Evolutionary conservation across 1,140 invertebrate genomes (phyloP).

Genomic region (Solenopsis fugax): DNA sequence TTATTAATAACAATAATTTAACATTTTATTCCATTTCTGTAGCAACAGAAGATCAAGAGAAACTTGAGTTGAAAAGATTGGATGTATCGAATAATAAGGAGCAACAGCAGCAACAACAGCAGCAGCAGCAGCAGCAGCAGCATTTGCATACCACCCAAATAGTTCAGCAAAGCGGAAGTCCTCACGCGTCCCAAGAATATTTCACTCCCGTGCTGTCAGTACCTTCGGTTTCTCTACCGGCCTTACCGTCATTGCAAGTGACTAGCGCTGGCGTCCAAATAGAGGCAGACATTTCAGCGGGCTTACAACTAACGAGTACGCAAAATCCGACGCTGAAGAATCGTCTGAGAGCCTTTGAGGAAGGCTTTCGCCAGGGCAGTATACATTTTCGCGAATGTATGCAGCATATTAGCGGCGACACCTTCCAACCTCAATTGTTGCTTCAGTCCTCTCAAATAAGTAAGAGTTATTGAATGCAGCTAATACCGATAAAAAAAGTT

Average conservation of each 20-base stretch:
- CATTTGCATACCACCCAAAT: slow-evolving; percentile 78
- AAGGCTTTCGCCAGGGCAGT: slow-evolving; percentile 80
- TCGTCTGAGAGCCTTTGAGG: slow-evolving; percentile 76
- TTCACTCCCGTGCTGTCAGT: slow-evolving; percentile 86
- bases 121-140: slow-evolving; percentile 74
- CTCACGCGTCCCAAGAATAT: slow-evolving; percentile 84
- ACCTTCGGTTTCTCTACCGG: slow-evolving; percentile 80
- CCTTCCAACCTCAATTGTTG: slow-evolving; percentile 80
- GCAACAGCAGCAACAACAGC: slow-evolving; percentile 78
- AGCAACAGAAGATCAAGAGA: slow-evolving; percentile 82
- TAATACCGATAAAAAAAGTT: background rate
- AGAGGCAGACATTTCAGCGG: slow-evolving; percentile 79
- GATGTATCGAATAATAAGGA: slow-evolving; percentile 81
- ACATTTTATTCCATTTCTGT: slow-evolving; percentile 26
- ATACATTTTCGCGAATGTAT: slow-evolving; percentile 56
- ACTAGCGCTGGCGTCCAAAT: slow-evolving; percentile 82
- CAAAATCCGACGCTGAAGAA: slow-evolving; percentile 77
- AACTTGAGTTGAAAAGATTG: slow-evolving; percentile 83
- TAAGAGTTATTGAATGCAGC: slow-evolving; percentile 68
- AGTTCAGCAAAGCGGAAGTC: slow-evolving; percentile 71
- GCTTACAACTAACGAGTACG: slow-evolving; percentile 77
- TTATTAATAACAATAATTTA: background rate
- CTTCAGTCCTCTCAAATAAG: slow-evolving; percentile 82
- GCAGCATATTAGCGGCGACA: slow-evolving; percentile 70
- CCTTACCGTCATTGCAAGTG: slow-evolving; percentile 80